A percentile compares a stretch with the other conserved stretches of the same genome.
Conservation (phyloP, 2,888 invertebrate genomes). For the Luffia ferchaultella region DNA sequence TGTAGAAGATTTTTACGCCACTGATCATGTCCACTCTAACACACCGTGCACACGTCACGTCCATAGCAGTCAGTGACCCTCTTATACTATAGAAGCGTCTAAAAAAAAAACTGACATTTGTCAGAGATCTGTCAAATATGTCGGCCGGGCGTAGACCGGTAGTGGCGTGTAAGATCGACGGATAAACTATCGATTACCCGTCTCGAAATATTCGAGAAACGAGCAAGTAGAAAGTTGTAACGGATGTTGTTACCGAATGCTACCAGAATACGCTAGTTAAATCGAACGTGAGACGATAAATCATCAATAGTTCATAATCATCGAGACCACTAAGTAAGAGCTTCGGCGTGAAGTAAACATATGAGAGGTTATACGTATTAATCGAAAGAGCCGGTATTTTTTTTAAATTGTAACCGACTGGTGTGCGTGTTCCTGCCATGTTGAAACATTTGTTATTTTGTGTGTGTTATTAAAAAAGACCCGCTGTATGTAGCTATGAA, state of each 20-base stretch:
- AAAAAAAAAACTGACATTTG: constrained; percentile 17
- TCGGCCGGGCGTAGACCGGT: constrained; percentile 18
- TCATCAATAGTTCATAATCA: neutral
- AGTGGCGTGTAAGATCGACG: constrained; percentile 5
- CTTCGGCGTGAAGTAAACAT: no score
- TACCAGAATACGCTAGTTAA: constrained; percentile 1
- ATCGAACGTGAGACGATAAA: neutral
- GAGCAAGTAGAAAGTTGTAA: constrained; percentile 3
- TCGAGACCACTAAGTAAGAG: neutral
- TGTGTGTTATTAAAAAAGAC: no score
- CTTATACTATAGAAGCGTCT: neutral
- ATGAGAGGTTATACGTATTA: no score
- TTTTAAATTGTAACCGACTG: no score
- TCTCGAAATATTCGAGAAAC: neutral
- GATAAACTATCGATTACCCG: constrained; percentile 3
- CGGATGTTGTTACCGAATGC: constrained; percentile 3
- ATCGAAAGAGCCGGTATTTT: no score
- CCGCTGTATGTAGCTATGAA: no score
- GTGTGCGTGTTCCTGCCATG: no score
- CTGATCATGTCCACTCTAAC: no score
- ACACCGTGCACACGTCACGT: neutral
- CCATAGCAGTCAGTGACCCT: constrained; percentile 2
- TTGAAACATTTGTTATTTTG: no score
- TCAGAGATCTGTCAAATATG: constrained; percentile 17
- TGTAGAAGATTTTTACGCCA: no score